Percentiles rank a stretch among this genome's conserved stretches.
Conservation (phyloP, 2,888 invertebrate genomes). For the Cantharis rustica region DNA sequence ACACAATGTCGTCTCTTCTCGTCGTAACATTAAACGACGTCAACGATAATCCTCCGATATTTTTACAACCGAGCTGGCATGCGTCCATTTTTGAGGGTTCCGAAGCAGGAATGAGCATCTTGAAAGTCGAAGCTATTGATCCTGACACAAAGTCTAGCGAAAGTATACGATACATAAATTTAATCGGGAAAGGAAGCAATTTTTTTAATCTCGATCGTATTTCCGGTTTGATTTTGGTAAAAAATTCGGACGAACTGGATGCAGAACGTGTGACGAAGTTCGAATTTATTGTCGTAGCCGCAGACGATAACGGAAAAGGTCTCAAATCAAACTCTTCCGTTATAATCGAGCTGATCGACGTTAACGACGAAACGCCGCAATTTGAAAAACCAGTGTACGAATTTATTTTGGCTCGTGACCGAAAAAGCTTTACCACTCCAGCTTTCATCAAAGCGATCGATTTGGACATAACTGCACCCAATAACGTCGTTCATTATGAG, state of each 20-base stretch:
- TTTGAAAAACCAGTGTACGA: constrained; percentile 82
- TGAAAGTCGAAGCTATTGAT: constrained; percentile 78
- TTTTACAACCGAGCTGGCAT: constrained; percentile 73
- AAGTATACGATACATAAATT: constrained; percentile 67
- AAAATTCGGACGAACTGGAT: constrained; percentile 78
- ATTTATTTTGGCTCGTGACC: constrained; percentile 76
- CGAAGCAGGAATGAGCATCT: constrained; percentile 58
- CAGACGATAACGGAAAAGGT: constrained; percentile 84
- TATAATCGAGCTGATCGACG: constrained; percentile 72
- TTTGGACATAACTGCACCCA: constrained; percentile 81
- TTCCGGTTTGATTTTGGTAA: constrained; percentile 81
- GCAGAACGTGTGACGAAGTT: constrained; percentile 79
- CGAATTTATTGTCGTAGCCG: constrained; percentile 82
- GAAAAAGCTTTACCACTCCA: constrained; percentile 72
- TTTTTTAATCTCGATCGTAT: constrained; percentile 78
- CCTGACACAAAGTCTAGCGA: constrained; percentile 79
- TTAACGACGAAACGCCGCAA: constrained; percentile 85
- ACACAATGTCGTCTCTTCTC: constrained; percentile 75
- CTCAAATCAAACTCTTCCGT: constrained; percentile 75
- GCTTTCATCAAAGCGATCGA: constrained; percentile 85
- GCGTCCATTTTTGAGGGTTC: constrained; percentile 82
- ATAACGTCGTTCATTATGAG: constrained; percentile 85
- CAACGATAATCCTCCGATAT: constrained; percentile 87
- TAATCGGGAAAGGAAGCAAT: constrained; percentile 78
- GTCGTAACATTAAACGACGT: constrained; percentile 82